A percentile compares a stretch with the other conserved stretches of the same genome.
phyloP scores from a whole-genome alignment of 2,113 vertebrate species.

The Seriola quinqueradiata region DNA sequence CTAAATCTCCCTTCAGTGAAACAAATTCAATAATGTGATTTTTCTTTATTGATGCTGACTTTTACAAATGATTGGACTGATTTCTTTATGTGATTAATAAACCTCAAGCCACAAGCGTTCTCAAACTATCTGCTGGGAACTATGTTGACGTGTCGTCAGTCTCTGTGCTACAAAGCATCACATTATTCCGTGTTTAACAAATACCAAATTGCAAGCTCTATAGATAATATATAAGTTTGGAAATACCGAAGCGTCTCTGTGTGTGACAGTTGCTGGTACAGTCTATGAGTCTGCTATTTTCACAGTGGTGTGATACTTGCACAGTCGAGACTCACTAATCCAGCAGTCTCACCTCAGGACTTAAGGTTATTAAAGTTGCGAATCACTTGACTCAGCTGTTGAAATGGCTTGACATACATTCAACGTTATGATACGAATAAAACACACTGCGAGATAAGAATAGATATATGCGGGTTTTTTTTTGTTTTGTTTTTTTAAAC shows the following conservation, averaged over 20 bases:
- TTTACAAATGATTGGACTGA: slow-evolving; percentile 23
- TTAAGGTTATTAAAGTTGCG: slow-evolving; percentile 13
- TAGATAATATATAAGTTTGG: slow-evolving; percentile 19
- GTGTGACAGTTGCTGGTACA: background rate
- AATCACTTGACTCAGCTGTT: background rate
- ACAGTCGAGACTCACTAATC: slow-evolving; percentile 23
- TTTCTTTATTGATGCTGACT: slow-evolving; percentile 1
- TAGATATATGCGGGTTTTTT: background rate
- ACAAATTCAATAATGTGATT: slow-evolving; percentile 14
- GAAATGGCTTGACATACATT: background rate
- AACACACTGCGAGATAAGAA: background rate
- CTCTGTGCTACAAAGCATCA: background rate
- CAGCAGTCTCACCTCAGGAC: slow-evolving; percentile 1
- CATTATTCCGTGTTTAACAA: background rate
- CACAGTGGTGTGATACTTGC: slow-evolving; percentile 12
- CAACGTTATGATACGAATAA: background rate
- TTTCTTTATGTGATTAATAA: slow-evolving; percentile 8
- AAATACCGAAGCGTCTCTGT: background rate
- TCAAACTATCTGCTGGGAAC: background rate
- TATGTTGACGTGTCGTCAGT: background rate
- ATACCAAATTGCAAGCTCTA: background rate
- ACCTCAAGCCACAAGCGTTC: background rate
- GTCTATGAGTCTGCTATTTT: background rate
- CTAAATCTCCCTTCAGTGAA: slow-evolving; percentile 6
- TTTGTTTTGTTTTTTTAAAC: background rate